phyloP scores from a whole-genome alignment of 2,113 vertebrate genomes.

The Polypterus senegalus region DNA sequence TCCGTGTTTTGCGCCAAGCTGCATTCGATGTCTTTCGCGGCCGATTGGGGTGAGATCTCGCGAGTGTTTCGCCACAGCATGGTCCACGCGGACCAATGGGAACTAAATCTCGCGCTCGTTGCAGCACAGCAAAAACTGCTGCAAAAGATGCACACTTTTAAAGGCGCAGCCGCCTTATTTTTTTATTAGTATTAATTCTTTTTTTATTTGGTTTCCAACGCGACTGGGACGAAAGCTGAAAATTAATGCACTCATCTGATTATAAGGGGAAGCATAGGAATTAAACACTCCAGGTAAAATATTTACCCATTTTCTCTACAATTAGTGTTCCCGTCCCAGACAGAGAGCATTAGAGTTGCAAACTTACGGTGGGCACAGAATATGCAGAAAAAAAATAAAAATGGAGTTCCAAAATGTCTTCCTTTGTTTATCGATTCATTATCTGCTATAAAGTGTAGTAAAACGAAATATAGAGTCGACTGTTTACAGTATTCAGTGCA shows the following conservation, averaged over 20 bases:
- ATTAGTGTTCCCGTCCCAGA: slow-evolving; percentile 1
- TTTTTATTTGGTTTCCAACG: background rate
- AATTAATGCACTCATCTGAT: background rate
- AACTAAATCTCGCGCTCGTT: slow-evolving; percentile 5
- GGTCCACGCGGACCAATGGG: slow-evolving; percentile 8
- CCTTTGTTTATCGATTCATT: background rate
- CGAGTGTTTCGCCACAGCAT: slow-evolving; percentile 1
- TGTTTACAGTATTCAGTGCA: background rate
- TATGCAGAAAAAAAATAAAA: background rate
- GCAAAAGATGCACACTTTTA: slow-evolving; percentile 11
- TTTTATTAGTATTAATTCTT: too few species aligned
- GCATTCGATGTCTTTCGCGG: background rate
- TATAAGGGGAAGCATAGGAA: background rate
- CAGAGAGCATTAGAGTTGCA: background rate
- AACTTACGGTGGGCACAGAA: background rate
- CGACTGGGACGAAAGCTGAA: background rate
- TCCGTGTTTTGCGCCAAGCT: background rate
- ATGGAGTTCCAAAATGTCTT: slow-evolving; percentile 9
- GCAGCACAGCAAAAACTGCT: slow-evolving; percentile 14
- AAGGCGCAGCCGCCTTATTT: slow-evolving; percentile 6
- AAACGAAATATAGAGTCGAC: too few species aligned
- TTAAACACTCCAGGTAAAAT: slow-evolving; percentile 3
- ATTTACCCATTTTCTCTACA: background rate
- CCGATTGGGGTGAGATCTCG: background rate
- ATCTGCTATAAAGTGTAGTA: background rate